phyloP scores from a whole-genome alignment of 2,888 invertebrate species.

The Ethmia dodecea region DNA sequence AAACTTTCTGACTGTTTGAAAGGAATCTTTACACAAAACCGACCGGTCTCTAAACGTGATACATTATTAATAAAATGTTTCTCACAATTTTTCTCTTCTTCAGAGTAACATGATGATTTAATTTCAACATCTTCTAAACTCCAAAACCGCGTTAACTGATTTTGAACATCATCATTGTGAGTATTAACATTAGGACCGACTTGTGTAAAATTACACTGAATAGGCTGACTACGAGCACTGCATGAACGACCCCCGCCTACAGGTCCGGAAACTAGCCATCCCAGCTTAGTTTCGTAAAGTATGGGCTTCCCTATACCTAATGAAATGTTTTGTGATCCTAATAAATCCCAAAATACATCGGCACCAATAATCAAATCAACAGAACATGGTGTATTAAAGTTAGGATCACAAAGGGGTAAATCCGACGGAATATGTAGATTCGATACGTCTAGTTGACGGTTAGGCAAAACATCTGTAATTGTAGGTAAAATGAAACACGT shows the following conservation, averaged over 20 bases:
- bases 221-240: neutral
- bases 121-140: constrained; percentile 16
- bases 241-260: neutral
- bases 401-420: constrained; percentile 20
- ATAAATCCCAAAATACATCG: constrained; percentile 23
- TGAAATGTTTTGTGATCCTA: constrained; percentile 15
- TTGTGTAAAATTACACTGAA: constrained; percentile 3
- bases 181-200: neutral
- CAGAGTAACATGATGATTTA: constrained; percentile 8
- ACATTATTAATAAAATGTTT: constrained; percentile 18
- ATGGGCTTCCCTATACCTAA: constrained; percentile 15
- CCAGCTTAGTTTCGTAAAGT: constrained; percentile 13
- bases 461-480: constrained; percentile 16
- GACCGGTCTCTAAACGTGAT: constrained; percentile 11
- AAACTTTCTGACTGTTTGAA: constrained; percentile 6
- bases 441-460: constrained; percentile 10
- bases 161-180: constrained; percentile 2
- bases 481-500: constrained; percentile 21
- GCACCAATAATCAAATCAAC: constrained; percentile 24
- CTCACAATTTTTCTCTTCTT: constrained; percentile 19
- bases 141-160: constrained; percentile 16
- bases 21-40: constrained; percentile 17
- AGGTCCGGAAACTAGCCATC: constrained; percentile 17
- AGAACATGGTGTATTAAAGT: constrained; percentile 18
- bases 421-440: constrained; percentile 17